Base-by-base conservation (phyloP, 2,888 invertebrate species). In the Macrosiphum euphorbiae region DNA sequence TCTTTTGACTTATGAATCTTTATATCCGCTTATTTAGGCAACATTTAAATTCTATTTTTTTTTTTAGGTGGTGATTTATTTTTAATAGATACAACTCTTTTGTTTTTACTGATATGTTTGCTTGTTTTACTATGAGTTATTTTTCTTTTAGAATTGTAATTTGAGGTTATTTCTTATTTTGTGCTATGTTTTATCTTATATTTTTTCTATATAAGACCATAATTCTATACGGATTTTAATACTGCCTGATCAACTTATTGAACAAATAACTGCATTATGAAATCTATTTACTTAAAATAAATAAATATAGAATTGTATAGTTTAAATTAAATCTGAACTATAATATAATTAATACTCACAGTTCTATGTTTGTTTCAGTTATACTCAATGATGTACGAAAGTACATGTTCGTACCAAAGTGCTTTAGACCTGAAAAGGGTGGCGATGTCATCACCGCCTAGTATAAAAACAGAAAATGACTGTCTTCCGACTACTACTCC, bases 361-460 rank as follows among this genome's bases (percentile, higher is more conserved):
- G 20, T 41, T 78, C 8, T 78, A 7, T n/a, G 5, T 52, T 55
- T 78, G 24, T 55, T 92, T n/a, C 78, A 94, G 94, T 87, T 8
- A 90, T 86, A 90, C 85, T 90, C 94, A 93, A 95, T 95, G 94
- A 98, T 98, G 98, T 98, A 98, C 97, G 98, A 98, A 97, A 98
- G 98, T 96, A 98, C 98, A 96, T 98, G 98, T 96, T 98, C 98
- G 96, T 98, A 98, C 96, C 98, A 98, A 96, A 97, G 97, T 96
- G 98, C 98, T 95, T 96, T 98, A 95, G 98, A 98, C 96, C 96
- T 98, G 95, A 98, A 98, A 96, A 96, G 96, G 96, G 95, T 96
- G 96, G 95, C 96, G 96, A 94, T 94, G 90, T 85, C 94, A 67
- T 93, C 94, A 94, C 95, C 95, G 44, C 94, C 95, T 61, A 95